Base-by-base conservation (phyloP, 64 coral and sea anemone species). In the Montipora sp. region DNA sequence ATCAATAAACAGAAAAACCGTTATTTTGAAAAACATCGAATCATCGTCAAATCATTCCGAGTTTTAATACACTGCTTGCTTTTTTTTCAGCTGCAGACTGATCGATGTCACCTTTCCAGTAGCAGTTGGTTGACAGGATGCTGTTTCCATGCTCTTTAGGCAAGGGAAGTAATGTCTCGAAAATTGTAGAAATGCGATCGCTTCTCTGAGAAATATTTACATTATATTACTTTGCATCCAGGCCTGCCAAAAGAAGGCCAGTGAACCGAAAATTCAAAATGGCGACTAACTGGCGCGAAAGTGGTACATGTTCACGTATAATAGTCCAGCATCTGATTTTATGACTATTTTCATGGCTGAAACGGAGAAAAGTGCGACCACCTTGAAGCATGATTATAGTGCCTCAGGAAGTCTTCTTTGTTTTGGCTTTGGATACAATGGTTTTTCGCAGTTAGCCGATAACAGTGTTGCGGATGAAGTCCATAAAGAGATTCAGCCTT, bases 381-480 rank as follows among this genome's bases (percentile, higher is more conserved):
- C 63, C 2, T 12, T 13, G 7, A 51, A n/a, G 45, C 5, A 44
- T 15, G 60, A 67, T 4, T 9, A 48, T 3, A 69, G 48, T 8
- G n/a, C 46, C 7, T 45, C 46, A 5, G 82, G 65, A 72, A 4
- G 45, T 4, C 71, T 71, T 72, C 0, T 71, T 70, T 68, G 45
- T 50, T 94, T 81, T 81, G 95, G 95, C 13, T 94, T 90, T 82
- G 95, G 95, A 55, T 96, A 76, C 47, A 94, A 96, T 87, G 95
- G 80, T n/a, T 96, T 96, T 83, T 24, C 48, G 4, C 95, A 96
- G 49, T 50, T 94, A 11, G 71, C 51, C 73, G 48, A 8, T 7
- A 5, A 47, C 7, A 87, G 21, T 59, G 45, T 9, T 73, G 74
- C 48, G 9, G 44, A 43, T 59, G 46, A 83, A 91, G 67, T 71